Evolutionary conservation across 1,140 invertebrate genomes (phyloP), one percentile per base, ranked within the genome.

Genomic region (Tetramorium simillimum): DNA sequence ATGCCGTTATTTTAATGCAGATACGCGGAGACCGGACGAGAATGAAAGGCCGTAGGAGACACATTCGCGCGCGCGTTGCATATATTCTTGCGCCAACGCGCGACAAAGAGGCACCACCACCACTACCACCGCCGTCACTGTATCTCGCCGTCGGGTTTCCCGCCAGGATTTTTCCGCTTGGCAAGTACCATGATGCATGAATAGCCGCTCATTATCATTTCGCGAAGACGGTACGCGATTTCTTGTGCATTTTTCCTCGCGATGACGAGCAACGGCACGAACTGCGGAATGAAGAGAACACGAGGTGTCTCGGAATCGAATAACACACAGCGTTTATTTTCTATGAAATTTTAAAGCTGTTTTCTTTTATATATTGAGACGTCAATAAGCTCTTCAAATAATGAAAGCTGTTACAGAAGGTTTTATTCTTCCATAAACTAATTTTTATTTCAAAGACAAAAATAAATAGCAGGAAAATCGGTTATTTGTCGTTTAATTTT

Each of bases 1-100:
- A 70, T 92, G 84, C 91, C 91, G 91, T 92, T 92, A 92, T 90
- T 88, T 92, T 91, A 87, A 88, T 90, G 89, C 78, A 86, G 85
- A 90, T 86, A 91, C 73, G 90, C 90, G 78, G 76, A 51, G 72
- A 62, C 77, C 87, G 87, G 86, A 90, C 89, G 84, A 91, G 89
- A 90, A 88, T 90, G 90, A 91, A 90, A 91, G 89, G 89, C 86
- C 78, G 76, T 60, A 90, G 89, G 85, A 90, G 88, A 90, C 77
- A 90, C 87, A 90, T 89, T 90, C 89, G 85, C 88, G 85, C 88
- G 85, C 88, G 73, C 73, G 56, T 72, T 37, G 53, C 69, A 60
- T 56, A 51, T 51, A 82, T 12, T 58, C 76, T 75, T 58, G 49
- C 43, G 51, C 88, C 75, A 58, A 65, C 56, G 21, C 21, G 63